phyloP scores from a whole-genome alignment of 2,797 vertebrate genomes.

The Onychomys torridus region DNA sequence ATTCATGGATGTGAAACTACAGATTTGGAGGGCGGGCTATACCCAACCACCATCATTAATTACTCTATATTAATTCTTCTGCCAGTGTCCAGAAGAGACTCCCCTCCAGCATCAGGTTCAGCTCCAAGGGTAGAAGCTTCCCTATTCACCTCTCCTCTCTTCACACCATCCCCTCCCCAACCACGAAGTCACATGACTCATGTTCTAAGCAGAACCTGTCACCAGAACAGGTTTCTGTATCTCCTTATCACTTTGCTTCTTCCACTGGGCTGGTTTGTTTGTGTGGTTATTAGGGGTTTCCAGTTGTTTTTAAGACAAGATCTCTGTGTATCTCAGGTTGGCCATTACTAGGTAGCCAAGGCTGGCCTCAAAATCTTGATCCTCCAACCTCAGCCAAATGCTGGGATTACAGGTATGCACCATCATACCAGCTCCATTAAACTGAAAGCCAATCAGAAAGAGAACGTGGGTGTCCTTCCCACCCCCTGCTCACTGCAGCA shows the following conservation, averaged over 20 bases:
- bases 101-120: background rate
- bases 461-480: background rate
- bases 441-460: background rate
- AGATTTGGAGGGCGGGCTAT: background rate
- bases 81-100: fast-evolving
- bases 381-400: background rate
- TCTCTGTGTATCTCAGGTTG: background rate
- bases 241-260: background rate
- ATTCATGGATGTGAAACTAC: background rate
- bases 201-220: background rate
- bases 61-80: background rate
- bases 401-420: background rate
- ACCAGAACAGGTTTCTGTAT: background rate
- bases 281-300: background rate
- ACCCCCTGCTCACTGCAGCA: no score
- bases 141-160: background rate
- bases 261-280: no score
- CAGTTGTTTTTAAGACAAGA: background rate
- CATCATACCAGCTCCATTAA: background rate
- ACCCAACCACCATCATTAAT: fast-evolving
- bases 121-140: background rate
- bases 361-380: background rate
- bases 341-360: background rate
- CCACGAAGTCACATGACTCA: fast-evolving
- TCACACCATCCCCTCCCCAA: fast-evolving